Percentiles rank a stretch among this genome's conserved stretches.
Evolutionary conservation across 2,113 vertebrate genomes (phyloP).

Genomic region (Oenanthe melanoleuca): DNA sequence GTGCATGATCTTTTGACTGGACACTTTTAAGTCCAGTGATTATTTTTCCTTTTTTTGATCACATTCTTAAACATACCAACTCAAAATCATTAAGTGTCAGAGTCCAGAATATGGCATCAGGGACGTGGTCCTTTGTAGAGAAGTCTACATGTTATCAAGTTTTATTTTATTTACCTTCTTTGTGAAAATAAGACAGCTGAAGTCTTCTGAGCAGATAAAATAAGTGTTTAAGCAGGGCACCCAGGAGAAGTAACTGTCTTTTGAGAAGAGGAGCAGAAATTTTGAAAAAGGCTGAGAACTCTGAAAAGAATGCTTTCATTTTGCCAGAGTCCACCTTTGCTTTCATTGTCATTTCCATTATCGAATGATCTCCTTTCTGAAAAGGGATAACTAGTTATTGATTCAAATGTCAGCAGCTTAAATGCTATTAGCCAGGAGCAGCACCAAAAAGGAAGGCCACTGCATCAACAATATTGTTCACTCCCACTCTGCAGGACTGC

Average conservation of each 20-base stretch:
- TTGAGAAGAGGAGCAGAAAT: background rate
- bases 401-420: slow-evolving; percentile 49
- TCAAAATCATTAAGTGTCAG: fast-evolving
- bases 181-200: background rate
- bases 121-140: background rate
- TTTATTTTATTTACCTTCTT: background rate
- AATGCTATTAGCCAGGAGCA: background rate
- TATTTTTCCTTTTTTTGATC: background rate
- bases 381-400: slow-evolving; percentile 49
- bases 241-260: background rate
- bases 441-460: slow-evolving; percentile 3
- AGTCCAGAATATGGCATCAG: background rate
- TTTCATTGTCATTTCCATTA: slow-evolving; percentile 51
- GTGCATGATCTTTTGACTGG: background rate
- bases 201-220: background rate
- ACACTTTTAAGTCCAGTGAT: background rate
- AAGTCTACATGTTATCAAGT: background rate
- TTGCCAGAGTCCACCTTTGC: background rate
- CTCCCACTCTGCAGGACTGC: background rate
- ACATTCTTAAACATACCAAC: background rate
- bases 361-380: slow-evolving; percentile 19
- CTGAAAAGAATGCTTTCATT: background rate
- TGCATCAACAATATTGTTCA: background rate
- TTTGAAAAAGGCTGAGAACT: background rate
- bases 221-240: background rate